Evolutionary conservation across 2,888 invertebrate species (phyloP), one percentile per base, ranked within the genome.

Genomic region (Mantis religiosa): DNA sequence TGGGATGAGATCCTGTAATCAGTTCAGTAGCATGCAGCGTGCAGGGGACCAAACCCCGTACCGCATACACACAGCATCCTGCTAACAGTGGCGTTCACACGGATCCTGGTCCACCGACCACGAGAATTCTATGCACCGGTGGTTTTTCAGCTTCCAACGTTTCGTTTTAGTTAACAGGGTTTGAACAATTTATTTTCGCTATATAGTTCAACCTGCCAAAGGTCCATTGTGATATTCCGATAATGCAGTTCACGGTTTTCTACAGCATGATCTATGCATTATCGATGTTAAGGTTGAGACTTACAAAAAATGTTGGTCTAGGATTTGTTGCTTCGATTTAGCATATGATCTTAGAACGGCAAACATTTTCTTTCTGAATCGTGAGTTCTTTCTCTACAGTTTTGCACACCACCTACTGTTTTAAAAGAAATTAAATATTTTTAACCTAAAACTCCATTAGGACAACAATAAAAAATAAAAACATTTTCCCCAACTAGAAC

Each of bases 21-120:
- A 89, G 89, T 89, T 88, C 89, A 81, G 54, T 41, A 82, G 89
- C 84, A 89, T 89, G 88, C 87, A 88, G 87, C 87, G 84, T 82
- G 87, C 86, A 84, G 27, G 82, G 54, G 47, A 54, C 71, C 54
- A 71, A 71, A 71, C 54, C 54, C 47, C 47, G 54, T 71, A 71
- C 54, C 54, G 54, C 54, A 71, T 71, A 71, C 54, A 71, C 54
- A 71, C 54, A 71, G 54, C 54, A 71, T 71, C 54, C 54, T 71
- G 54, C 54, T 71, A 71, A 71, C 54, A 71, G 54, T 71, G 54
- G 54, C 54, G 54, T 71, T 71, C 54, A 71, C 54, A 71, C 54
- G 54, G 54, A 71, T 20, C 54, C 54, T 71, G 54, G 54, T 71
- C 54, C 54, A 20, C 20, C 54, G 8, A 71, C 54, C 54, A 71